Evolutionary conservation across 2,113 vertebrate species (phyloP), one percentile per base, ranked within the genome.

Genomic region (Ondatra zibethicus): DNA sequence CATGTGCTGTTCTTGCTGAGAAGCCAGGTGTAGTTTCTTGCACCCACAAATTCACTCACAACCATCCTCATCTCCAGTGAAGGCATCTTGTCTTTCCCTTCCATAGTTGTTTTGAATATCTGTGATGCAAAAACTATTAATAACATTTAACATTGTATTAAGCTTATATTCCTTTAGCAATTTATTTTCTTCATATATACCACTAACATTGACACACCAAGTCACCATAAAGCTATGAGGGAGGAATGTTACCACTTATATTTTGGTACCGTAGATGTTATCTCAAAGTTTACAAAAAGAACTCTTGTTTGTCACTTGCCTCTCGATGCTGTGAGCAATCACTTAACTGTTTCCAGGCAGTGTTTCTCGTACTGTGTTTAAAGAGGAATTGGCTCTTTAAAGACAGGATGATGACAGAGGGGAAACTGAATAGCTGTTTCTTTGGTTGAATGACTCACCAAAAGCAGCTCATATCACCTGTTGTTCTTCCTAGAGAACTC

Each of bases 401-500:
- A 80, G 31, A n/a, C 33, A 81, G 31, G 31, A 50, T 7, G 7
- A 23, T 16, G 9, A 27, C 36, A 1, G 0, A n/a, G 0, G 16
- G 0, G 7, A 77, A 12, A 1, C 11, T 50, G 1, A 9, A 52
- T 0, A 12, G 17, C 17, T 7, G 11, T 12, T 84, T 33, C 52
- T 47, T 88, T 23, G 61, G 61, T 50, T 93, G 61, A n/a, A 33
- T 55, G 9, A 0, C 23, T 76, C 2, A 52, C 0, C 11, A 95
- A 66, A 61, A n/a, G 58, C 1, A 86, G 39, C 1, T 36, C 36
- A 10, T 7, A 19, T 1, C 10, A 45, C 17, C 36, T 66, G 27
- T 75, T n/a, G 19, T 93, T 77, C 31, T 82, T 96, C 17, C 65
- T 52, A 45, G 17, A 58, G 27, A 91, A 66, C 14, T 66, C 7